Evolutionary conservation across 1,140 invertebrate genomes (phyloP), one percentile per base, ranked within the genome.

Genomic region (Stegodyphus dumicola): DNA sequence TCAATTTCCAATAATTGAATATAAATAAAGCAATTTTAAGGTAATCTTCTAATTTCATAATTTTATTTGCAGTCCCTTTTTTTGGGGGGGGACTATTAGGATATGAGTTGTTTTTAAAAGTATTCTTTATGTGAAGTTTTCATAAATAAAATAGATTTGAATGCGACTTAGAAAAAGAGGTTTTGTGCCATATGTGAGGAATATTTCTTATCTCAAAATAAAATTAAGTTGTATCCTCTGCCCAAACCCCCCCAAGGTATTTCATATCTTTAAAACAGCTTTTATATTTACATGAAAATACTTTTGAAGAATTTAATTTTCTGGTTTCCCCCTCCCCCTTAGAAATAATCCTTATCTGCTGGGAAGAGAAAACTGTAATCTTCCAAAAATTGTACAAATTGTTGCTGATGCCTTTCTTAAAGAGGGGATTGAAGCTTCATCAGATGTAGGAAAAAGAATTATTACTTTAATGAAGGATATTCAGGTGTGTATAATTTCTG

Each of bases 391-490:
- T 84, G 93, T 99, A 87, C 93, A 93, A 79, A 95, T 98, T 85
- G 95, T 99, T 87, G 95, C 96, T 0, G 96, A 98, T 90, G 95
- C 96, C 2, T 95, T 99, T 90, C 92, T 92, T 78, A 93, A 93
- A 89, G 95, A 96, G 89, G 96, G 95, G 18, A 92, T 99, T 56
- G 93, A 94, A 60, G 90, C 92, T 13, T 93, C 94, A 33, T 93
- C 93, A 88, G 91, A 92, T 65, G 92, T 94, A 53, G 92, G 93
- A 87, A 90, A 92, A 77, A 91, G 95, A 89, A 93, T 96, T 90
- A 89, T 95, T 69, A 54, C 64, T 70, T 86, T 89, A 69, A 17
- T 89, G 5, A 74, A 87, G 65, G 71, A 74, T 66, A 77, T 88
- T 48, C 90, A 94, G 93, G 93, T 88, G 33, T 33, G 33, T 33